Conservation (phyloP, 2,888 invertebrate species). For the Drosophila engyochracea region DNA sequence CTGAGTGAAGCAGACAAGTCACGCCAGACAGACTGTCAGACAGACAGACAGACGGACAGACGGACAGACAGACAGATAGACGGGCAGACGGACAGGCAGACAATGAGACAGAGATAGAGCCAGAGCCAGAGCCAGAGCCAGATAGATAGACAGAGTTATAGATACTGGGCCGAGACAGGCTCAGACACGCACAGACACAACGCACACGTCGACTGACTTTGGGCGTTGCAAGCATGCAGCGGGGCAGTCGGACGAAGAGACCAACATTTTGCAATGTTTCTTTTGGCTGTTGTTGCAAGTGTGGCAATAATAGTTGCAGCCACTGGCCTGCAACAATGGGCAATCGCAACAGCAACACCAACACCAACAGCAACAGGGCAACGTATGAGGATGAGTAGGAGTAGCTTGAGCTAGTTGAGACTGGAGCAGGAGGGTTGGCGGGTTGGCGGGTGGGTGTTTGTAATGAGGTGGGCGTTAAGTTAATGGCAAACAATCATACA, state of each 20-base stretch:
- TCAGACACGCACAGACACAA: conserved; percentile 59
- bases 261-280: conserved; percentile 55
- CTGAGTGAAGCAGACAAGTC: conserved; percentile 45
- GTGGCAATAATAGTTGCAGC: conserved; percentile 58
- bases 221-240: conserved; percentile 47
- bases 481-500: conserved; percentile 52
- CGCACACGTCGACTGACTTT: conserved; percentile 44
- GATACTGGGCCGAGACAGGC: conserved; percentile 46
- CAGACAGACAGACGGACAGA: conserved; percentile 14
- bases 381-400: conserved; percentile 30
- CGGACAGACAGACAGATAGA: neutral
- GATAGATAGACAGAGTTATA: conserved; percentile 33
- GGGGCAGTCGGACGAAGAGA: neutral
- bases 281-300: conserved; percentile 35
- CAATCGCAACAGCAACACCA: conserved; percentile 19
- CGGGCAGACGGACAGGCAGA: neutral
- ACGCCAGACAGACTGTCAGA: conserved; percentile 37
- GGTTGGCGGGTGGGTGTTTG: neutral
- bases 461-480: neutral
- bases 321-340: conserved; percentile 46
- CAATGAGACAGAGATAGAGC: neutral
- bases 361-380: conserved; percentile 37
- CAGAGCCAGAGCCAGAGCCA: conserved; percentile 11
- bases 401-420: neutral
- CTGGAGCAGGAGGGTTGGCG: conserved; percentile 7